Percentiles rank a stretch among this genome's conserved stretches.
Evolutionary conservation across 2,888 invertebrate genomes (phyloP).

Genomic region (Cinara cedri): DNA sequence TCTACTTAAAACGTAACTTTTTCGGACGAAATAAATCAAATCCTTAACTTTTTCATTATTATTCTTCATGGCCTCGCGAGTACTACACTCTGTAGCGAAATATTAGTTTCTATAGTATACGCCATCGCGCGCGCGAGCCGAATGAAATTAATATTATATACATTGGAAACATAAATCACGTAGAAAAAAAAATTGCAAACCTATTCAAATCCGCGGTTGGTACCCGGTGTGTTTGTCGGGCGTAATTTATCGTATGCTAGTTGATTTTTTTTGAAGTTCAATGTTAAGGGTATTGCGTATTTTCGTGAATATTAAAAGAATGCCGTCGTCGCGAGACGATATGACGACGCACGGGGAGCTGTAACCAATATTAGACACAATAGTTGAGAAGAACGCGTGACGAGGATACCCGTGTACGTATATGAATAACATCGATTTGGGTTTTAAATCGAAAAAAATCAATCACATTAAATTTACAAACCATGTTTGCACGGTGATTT

Average conservation of each 20-base stretch:
- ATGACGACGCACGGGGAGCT: neutral
- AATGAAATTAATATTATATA: neutral
- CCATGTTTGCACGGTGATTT: slow-evolving; percentile 5
- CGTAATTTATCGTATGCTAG: neutral
- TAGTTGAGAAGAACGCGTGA: no score
- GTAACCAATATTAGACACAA: no score
- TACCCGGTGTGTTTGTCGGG: neutral
- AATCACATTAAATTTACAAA: slow-evolving; percentile 18
- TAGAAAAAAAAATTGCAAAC: neutral
- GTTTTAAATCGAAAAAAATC: slow-evolving; percentile 14
- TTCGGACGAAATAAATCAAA: no score
- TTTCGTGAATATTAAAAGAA: neutral
- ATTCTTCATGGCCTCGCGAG: no score
- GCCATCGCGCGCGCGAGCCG: no score
- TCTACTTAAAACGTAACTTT: no score
- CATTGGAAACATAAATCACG: neutral
- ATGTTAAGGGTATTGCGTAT: no score
- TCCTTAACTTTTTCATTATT: no score
- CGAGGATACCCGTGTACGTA: no score
- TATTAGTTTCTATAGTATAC: no score
- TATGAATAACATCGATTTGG: neutral
- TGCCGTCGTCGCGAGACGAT: neutral
- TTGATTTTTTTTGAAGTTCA: neutral
- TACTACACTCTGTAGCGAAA: no score
- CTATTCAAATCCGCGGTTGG: neutral